Evolutionary conservation across 1,140 invertebrate species (phyloP), one percentile per base, ranked within the genome.

Genomic region (Sycophila sp.): DNA sequence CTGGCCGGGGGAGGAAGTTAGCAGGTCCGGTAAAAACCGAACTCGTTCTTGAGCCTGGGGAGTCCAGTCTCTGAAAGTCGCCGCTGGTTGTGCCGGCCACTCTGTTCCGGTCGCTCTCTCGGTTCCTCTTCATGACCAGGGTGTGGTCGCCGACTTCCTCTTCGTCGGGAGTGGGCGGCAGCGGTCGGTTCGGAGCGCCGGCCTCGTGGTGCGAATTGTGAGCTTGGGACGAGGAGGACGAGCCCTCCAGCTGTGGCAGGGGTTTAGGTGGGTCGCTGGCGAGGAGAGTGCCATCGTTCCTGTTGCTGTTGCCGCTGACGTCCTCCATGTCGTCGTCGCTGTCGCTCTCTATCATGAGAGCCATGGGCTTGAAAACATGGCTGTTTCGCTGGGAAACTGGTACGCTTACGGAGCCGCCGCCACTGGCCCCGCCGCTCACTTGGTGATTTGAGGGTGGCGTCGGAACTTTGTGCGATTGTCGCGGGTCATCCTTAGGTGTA

Each of bases 191-290:
- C 49, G 95, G 95, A 74, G 94, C 93, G 71, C 93, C 92, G 63
- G 91, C 88, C 85, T 90, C 89, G 77, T 89, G 89, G 67, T 87
- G 87, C 2, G 84, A 81, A 71, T 84, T 83, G 72, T 87, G 85
- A 34, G 17, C 82, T 63, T 87, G 87, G n/a, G 55, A 56, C 19
- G 65, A 60, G 15, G 66, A 60, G 10, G 82, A 82, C 19, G 85
- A 85, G 10, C 81, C 82, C 30, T 85, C 84, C 24, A 83, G 77
- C 28, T 81, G 83, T 73, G 92, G 92, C 95, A 98, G 90, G 76
- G 97, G 96, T 83, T 98, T 95, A 4, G 96, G 96, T 24, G 96
- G 96, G 87, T 99, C 97, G 78, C 96, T 98, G 38, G 97, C 97
- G 6, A 98, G 88, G 30, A 98, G 87, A 1, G 97, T 98, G 58